A percentile compares a stretch with the other conserved stretches of the same genome.
These are phyloP conservation scores for Eurytoma californica DNA, from an alignment of 2,888 invertebrate genomes.

Conservation along the genomic window DNA sequence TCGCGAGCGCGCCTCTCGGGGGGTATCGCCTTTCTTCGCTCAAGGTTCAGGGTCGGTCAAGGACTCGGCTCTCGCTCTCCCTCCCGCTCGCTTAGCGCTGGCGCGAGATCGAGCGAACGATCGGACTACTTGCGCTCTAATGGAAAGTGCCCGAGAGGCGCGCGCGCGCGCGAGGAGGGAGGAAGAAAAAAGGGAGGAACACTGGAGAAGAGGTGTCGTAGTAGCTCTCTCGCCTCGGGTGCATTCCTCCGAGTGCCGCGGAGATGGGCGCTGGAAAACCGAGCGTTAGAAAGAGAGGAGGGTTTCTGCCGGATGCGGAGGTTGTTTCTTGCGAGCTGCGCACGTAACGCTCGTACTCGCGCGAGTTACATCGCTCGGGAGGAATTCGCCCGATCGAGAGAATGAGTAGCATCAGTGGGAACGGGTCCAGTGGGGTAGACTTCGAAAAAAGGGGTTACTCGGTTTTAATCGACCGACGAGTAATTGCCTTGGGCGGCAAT, in stretches of 20 bases:
- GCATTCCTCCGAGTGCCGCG: too few species aligned
- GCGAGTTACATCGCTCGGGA: neutral
- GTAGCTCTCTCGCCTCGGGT: neutral
- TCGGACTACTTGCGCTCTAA: conserved; percentile 42
- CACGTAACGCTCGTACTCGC: neutral
- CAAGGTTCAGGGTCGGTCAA: conserved; percentile 75
- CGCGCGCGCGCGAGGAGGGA: neutral
- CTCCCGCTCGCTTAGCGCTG: conserved; percentile 6
- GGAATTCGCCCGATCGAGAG: neutral
- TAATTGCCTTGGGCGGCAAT: neutral
- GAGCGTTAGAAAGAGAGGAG: neutral
- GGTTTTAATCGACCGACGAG: neutral
- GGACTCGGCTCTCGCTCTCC: conserved; percentile 65
- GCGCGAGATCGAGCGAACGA: conserved; percentile 26
- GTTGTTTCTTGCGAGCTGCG: neutral
- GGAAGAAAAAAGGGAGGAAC: conserved; percentile 1
- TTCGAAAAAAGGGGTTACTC: conserved; percentile 3
- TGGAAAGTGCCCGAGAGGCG: conserved; percentile 33
- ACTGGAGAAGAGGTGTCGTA: neutral
- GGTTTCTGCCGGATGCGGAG: conserved; percentile 13
- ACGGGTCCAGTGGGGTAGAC: neutral
- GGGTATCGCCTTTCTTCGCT: conserved; percentile 64
- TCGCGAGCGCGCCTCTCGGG: conserved; percentile 30
- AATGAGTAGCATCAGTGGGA: neutral
- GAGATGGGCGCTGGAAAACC: neutral